Percentiles rank a stretch among this genome's conserved stretches.
Evolutionary conservation across 2,113 vertebrate species (phyloP).

Genomic region (Lepus europaeus): DNA sequence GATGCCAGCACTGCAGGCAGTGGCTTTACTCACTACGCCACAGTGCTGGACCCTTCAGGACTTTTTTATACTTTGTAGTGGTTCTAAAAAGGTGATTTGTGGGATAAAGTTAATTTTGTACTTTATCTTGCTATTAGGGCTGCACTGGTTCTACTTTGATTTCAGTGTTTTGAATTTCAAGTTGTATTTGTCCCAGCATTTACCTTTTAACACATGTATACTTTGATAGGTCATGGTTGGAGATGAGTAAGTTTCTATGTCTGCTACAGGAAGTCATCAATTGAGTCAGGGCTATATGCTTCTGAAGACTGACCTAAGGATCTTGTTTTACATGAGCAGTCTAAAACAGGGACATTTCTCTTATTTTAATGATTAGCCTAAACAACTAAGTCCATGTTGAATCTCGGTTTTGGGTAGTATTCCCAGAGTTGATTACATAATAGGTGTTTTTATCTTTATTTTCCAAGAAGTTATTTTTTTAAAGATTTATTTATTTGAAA

Average conservation of each 20-base stretch:
- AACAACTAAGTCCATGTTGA: background rate
- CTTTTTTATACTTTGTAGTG: too few species aligned
- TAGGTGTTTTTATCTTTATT: background rate
- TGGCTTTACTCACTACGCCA: too few species aligned
- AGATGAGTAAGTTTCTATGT: background rate
- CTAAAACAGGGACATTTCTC: background rate
- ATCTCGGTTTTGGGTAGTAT: background rate
- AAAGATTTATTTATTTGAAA: too few species aligned
- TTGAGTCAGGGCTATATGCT: fast-evolving
- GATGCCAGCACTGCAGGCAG: too few species aligned
- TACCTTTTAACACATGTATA: background rate
- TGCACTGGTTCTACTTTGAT: background rate
- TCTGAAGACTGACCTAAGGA: background rate
- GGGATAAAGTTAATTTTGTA: background rate
- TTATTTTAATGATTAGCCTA: background rate
- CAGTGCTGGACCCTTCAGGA: too few species aligned
- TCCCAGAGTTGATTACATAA: background rate
- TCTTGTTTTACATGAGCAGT: background rate
- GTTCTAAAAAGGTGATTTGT: background rate
- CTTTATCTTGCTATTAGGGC: background rate
- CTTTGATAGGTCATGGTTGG: background rate
- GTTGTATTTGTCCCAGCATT: background rate
- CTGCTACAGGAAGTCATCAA: background rate
- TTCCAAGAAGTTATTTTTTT: background rate
- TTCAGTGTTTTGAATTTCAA: background rate